Evolutionary conservation across 2,113 vertebrate genomes (phyloP), one percentile per base, ranked within the genome.

Genomic region (Chloropsis hardwickii): DNA sequence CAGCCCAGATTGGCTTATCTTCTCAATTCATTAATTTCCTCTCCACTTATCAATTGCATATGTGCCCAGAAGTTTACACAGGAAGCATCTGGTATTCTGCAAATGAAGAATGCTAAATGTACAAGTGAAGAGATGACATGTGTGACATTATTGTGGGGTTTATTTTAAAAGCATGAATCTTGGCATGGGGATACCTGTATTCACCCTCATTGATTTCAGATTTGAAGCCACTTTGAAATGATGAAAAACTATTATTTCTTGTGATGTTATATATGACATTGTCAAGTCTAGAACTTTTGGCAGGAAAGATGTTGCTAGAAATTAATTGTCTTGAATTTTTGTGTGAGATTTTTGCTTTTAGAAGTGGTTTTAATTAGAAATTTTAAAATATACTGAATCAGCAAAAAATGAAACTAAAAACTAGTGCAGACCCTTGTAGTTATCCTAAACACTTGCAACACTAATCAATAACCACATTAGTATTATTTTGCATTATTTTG

Each of bases 11-110:
- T 95, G 93, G 91, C 91, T 95, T 96, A 97, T 95, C 95, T 94
- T 72, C 94, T 95, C 91, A 84, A 89, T 96, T 97, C 95, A 96
- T 94, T 97, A 90, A 96, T 97, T 97, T 97, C 95, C 94, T 94
- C 79, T 60, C 90, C n/a, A 66, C 85, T 92, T 95, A 95, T 96
- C 96, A 95, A 88, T 93, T 77, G 85, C 93, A 94, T 61, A 76
- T 94, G 84, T 91, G 93, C 94, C 94, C 81, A 95, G 79, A 86
- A 86, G 74, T 95, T 95, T 92, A 56, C 92, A 74, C 92, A 94
- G 96, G 93, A 93, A 94, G 90, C 93, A 95, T 94, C 96, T 96
- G 95, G 79, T 54, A 50, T 90, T 73, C 72, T 83, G 72, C 79
- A 93, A 95, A 95, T 78, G 53, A 94, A 66, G 79, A 94, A 93